A percentile compares a stretch with the other conserved stretches of the same genome.
Evolutionary conservation across 1,140 invertebrate genomes (phyloP).

Genomic region (Magallana angulata): DNA sequence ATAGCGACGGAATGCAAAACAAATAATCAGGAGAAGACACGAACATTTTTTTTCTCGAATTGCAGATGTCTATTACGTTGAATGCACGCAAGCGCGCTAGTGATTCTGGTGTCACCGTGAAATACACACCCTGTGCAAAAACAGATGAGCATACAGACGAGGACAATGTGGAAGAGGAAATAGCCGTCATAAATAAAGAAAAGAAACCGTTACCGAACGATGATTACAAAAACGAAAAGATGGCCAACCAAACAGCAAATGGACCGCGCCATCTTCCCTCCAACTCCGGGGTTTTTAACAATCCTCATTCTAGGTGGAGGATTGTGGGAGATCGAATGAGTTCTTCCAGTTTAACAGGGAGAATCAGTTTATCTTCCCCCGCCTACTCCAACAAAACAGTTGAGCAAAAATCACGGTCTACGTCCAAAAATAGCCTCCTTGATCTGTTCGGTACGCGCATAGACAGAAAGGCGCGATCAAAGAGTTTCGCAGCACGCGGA

Average conservation of each 20-base stretch:
- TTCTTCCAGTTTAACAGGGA: slow-evolving; percentile 69
- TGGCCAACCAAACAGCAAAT: slow-evolving; percentile 80
- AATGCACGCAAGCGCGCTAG: slow-evolving; percentile 53
- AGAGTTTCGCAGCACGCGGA: slow-evolving; percentile 69
- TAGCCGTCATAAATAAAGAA: slow-evolving; percentile 88
- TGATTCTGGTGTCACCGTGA: slow-evolving; percentile 75
- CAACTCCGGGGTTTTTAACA: slow-evolving; percentile 74
- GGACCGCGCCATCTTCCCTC: slow-evolving; percentile 84
- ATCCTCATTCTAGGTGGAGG: slow-evolving; percentile 80
- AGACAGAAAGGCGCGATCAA: slow-evolving; percentile 79
- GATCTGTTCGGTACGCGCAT: slow-evolving; percentile 86
- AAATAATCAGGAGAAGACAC: slow-evolving; percentile 32
- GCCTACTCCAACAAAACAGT: slow-evolving; percentile 72
- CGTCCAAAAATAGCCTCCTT: slow-evolving; percentile 83
- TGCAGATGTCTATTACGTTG: slow-evolving; percentile 59
- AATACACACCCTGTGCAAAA: slow-evolving; percentile 80
- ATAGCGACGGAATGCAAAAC: slow-evolving; percentile 29
- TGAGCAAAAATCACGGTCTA: slow-evolving; percentile 80
- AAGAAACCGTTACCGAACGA: slow-evolving; percentile 82
- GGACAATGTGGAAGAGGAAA: slow-evolving; percentile 88
- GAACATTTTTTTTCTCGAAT: slow-evolving; percentile 15
- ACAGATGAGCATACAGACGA: slow-evolving; percentile 73
- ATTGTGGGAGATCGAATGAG: slow-evolving; percentile 77
- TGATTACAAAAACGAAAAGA: slow-evolving; percentile 43
- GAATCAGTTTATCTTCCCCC: slow-evolving; percentile 75